Base-by-base conservation (phyloP, 2,113 vertebrate genomes). In the Larimichthys crocea region DNA sequence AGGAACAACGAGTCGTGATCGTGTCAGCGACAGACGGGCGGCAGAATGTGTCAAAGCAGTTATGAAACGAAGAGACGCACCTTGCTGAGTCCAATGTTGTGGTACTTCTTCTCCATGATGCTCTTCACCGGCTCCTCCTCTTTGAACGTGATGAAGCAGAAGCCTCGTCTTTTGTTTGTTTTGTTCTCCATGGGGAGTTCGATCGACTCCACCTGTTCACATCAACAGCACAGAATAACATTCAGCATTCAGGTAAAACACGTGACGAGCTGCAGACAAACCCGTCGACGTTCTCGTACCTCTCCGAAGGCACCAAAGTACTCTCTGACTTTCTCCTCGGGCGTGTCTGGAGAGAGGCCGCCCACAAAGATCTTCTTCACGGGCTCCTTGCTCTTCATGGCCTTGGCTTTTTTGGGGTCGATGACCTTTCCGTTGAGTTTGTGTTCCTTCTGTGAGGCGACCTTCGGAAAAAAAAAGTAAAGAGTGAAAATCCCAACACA, bases 301-400 rank as follows among this genome's bases (percentile, higher is more conserved):
- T 99, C 98, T 92, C 98, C 98, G 88, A 98, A 99, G 80, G 92
- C 96, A 92, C 96, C 94, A 85, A 99, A 99, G 88, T 99, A 99
- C 86, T 99, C 98, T 88, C 97, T 93, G 93, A 99, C 98, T 95
- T 99, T 99, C 86, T 99, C 98, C 79, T 99, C 98, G 8, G 97
- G 97, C 7, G 98, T 99, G 91, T 99, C 98, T 84, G 98, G 98
- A 92, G 98, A 99, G 87, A 99, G 95, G 31, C 98, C 98, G 20
- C 98, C 98, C 55, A 99, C 98, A 94, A 99, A 99, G 90, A 99
- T 97, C 95, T 99, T 99, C 95, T 98, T 99, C 61, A 99, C 96
- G 0, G 98, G 97, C 85, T 99, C 98, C 94, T 99, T 99, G 89
- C 96, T 97, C 95, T 99, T 99, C 98, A 99, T 99, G 79, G 98